A percentile compares a stretch with the other conserved stretches of the same genome.
Conservation (phyloP, 2,888 invertebrate species). For the Drosophila mulleri region DNA sequence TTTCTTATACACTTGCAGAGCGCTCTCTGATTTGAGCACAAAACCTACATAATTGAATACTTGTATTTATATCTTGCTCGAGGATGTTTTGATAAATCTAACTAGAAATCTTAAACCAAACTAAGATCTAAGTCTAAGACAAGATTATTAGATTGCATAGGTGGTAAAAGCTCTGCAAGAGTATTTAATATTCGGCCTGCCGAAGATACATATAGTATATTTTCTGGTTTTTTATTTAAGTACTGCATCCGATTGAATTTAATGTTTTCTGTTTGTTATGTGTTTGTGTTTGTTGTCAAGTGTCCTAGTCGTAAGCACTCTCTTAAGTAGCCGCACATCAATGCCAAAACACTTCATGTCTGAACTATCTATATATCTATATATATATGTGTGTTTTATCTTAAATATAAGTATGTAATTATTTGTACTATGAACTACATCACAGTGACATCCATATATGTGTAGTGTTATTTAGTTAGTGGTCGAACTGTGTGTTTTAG, state of each 20-base stretch:
- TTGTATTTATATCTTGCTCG: neutral
- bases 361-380: conserved; percentile 9
- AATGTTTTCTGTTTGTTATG: conserved; percentile 45
- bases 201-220: conserved; percentile 9
- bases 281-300: conserved; percentile 35
- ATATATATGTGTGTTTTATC: conserved; percentile 21
- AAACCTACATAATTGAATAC: neutral
- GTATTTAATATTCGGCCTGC: conserved; percentile 7
- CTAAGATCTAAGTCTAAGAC: no score
- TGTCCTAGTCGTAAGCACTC: conserved; percentile 66
- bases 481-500: conserved; percentile 25
- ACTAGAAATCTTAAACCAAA: no score
- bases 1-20: conserved; percentile 23
- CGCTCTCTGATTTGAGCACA: neutral
- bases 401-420: conserved; percentile 35
- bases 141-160: neutral
- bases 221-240: conserved; percentile 4
- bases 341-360: conserved; percentile 20
- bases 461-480: conserved; percentile 36
- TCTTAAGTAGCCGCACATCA: conserved; percentile 36
- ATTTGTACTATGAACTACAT: conserved; percentile 11
- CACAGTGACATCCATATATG: conserved; percentile 11
- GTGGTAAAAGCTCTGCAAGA: conserved; percentile 10
- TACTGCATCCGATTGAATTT: conserved; percentile 23
- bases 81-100: no score